Evolutionary conservation across 2,888 invertebrate genomes (phyloP).

Genomic region (Tholera decimalis): DNA sequence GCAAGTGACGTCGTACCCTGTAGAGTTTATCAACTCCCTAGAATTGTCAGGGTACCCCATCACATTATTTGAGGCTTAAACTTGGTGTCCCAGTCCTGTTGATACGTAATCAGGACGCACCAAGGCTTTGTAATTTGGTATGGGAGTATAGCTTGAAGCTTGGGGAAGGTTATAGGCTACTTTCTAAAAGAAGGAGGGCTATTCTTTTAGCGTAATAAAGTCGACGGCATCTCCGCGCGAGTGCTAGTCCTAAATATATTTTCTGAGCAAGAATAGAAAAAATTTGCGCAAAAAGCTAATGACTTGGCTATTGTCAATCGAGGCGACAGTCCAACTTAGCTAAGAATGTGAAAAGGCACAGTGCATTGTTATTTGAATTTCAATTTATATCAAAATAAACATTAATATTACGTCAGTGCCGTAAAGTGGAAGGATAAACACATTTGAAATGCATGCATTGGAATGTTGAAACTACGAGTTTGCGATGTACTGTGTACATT

Average conservation of each 20-base stretch:
- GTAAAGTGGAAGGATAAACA: constrained; percentile 21
- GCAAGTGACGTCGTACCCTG: too few relatives aligned
- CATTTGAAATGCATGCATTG: constrained; percentile 54
- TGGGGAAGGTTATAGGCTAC: too few relatives aligned
- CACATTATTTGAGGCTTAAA: too few relatives aligned
- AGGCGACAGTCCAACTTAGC: neutral
- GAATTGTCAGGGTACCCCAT: too few relatives aligned
- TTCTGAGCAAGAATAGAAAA: neutral
- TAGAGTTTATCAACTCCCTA: too few relatives aligned
- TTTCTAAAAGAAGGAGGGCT: too few relatives aligned
- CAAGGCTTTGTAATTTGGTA: too few relatives aligned
- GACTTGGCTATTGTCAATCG: neutral
- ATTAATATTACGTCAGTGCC: constrained; percentile 24
- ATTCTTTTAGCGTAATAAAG: too few relatives aligned
- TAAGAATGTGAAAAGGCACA: neutral
- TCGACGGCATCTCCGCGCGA: too few relatives aligned
- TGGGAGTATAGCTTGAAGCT: too few relatives aligned
- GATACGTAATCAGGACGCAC: too few relatives aligned
- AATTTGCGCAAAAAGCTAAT: neutral
- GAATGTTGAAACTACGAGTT: constrained; percentile 46
- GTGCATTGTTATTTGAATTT: constrained; percentile 24
- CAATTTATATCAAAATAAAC: constrained; percentile 10
- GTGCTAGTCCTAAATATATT: neutral
- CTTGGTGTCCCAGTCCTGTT: too few relatives aligned
- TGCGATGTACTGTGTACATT: constrained; percentile 40